A percentile compares a stretch with the other conserved stretches of the same genome.
These are phyloP conservation scores for Epistrophe grossulariae DNA, from an alignment of 2,888 invertebrate species.

Conservation along the genomic window DNA sequence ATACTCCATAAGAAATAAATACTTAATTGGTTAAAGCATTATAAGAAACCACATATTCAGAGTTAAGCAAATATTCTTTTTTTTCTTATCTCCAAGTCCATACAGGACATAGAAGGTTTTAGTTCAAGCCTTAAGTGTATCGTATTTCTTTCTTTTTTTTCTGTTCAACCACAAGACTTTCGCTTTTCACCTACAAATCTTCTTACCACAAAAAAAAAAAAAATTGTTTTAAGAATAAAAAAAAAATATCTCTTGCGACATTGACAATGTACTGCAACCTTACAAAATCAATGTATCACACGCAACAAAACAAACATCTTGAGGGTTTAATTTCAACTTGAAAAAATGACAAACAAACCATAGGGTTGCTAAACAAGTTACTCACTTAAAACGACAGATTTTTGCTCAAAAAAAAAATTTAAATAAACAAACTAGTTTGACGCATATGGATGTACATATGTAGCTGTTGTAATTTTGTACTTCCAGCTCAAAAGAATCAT, in stretches of 20 bases:
- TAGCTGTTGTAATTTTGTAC: neutral
- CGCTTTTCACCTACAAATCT: conserved; percentile 35
- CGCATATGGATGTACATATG: neutral
- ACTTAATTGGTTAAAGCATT: neutral
- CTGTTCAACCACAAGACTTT: conserved; percentile 27
- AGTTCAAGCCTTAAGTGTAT: conserved; percentile 18
- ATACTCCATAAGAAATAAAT: neutral
- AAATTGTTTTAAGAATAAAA: neutral
- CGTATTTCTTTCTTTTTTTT: conserved; percentile 22
- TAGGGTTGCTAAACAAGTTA: conserved; percentile 5
- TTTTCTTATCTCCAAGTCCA: neutral
- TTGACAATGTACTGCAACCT: conserved; percentile 34
- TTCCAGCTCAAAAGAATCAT: conserved; percentile 15
- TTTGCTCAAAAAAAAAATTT: neutral
- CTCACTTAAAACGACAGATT: conserved; percentile 16
- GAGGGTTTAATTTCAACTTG: neutral
- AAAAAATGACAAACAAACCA: conserved; percentile 4
- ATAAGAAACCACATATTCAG: neutral
- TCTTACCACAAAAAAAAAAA: conserved; percentile 10
- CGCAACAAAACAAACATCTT: conserved; percentile 1
- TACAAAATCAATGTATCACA: conserved; percentile 30
- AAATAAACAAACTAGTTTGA: conserved; percentile 8
- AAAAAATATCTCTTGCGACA: conserved; percentile 15
- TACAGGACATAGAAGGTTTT: conserved; percentile 23
- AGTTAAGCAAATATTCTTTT: neutral